Evolutionary conservation across 2,113 vertebrate species (phyloP).

Genomic region (Rhinopithecus roxellana): DNA sequence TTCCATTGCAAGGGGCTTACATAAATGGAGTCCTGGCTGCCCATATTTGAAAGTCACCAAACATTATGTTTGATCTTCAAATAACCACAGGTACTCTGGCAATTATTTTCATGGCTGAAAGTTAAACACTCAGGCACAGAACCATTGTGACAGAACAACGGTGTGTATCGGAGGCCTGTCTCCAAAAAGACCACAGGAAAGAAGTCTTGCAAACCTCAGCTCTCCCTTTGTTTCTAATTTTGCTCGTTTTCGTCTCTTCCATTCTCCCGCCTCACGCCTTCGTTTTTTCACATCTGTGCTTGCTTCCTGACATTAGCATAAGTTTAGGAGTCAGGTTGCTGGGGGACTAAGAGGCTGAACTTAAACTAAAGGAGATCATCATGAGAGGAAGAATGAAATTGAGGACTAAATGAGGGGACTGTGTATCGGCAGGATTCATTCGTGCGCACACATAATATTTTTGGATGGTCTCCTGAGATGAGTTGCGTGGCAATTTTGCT

Average conservation of each 20-base stretch:
- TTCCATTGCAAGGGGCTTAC: neutral
- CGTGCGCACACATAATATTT: neutral
- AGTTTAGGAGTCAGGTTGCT: neutral
- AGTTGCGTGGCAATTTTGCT: neutral
- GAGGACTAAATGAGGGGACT: neutral
- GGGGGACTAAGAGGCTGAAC: neutral
- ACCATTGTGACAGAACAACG: neutral
- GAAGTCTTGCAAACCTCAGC: neutral
- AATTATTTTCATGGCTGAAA: neutral
- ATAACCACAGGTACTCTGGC: neutral
- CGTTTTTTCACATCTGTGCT: neutral
- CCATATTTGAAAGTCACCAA: neutral
- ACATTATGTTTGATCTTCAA: neutral
- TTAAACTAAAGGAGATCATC: neutral
- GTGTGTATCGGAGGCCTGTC: neutral
- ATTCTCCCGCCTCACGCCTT: neutral
- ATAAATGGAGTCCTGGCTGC: neutral
- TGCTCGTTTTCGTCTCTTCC: neutral
- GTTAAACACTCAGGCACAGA: neutral
- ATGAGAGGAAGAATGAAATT: neutral
- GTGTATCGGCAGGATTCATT: neutral
- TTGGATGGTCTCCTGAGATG: conserved; percentile 40
- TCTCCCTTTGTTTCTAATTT: neutral
- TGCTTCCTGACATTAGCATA: neutral
- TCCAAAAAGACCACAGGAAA: neutral